Conservation (phyloP, 2,888 invertebrate genomes). For the Lacanobia oleracea region DNA sequence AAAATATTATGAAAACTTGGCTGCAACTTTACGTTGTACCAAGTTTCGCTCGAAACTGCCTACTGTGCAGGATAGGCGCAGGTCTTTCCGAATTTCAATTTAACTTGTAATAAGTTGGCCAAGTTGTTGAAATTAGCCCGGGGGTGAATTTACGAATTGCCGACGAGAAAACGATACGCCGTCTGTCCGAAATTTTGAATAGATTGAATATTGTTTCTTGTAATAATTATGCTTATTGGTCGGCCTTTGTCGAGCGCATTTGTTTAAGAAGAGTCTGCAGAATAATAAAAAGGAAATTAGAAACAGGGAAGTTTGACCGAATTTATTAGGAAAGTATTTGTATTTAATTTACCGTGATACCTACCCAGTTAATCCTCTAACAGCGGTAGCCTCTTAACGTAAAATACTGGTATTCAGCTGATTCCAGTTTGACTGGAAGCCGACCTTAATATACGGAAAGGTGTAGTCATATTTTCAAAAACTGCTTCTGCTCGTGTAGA, state of each 20-base stretch:
- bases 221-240: constrained; percentile 21
- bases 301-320: not conserved
- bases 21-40: constrained; percentile 58
- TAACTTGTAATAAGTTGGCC: constrained; percentile 84
- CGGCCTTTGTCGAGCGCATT: not conserved
- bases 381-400: too few species aligned
- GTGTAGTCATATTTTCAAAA: too few species aligned
- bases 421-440: too few species aligned
- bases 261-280: not conserved
- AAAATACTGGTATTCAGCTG: too few species aligned
- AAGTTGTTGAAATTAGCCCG: constrained; percentile 81
- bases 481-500: too few species aligned
- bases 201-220: constrained; percentile 47
- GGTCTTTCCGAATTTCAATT: constrained; percentile 84
- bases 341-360: too few species aligned
- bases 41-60: constrained; percentile 71
- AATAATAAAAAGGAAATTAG: not conserved
- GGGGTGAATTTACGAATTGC: constrained; percentile 70
- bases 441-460: too few species aligned
- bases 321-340: not conserved
- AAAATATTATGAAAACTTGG: constrained; percentile 64
- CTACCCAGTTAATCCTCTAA: too few species aligned
- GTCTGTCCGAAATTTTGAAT: constrained; percentile 55
- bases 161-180: constrained; percentile 61
- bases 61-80: constrained; percentile 69